Base-by-base conservation (phyloP, 2,113 vertebrate species). In the Melanostigma gelatinosum region DNA sequence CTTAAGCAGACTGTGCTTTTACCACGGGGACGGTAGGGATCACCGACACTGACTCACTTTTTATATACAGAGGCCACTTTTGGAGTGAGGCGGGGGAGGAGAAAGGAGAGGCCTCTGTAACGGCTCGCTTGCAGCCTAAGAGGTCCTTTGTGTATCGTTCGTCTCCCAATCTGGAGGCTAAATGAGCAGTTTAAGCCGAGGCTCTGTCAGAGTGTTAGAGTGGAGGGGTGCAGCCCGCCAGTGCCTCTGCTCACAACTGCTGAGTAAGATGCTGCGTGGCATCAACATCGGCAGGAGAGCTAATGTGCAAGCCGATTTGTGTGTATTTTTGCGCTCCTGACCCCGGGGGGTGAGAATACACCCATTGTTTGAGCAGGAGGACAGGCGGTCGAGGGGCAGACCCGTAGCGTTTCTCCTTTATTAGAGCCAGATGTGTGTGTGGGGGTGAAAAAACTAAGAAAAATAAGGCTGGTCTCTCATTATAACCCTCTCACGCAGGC, bases 361-460 rank as follows among this genome's bases (percentile, higher is more conserved):
- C 8, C 62, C 64, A 72, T 87, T 92, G 85, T 87, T 84, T 82
- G 48, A 77, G 57, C 55, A 27, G 68, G 68, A 60, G 75, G 46
- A 60, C 18, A 18, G 16, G 50, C 4, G 36, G 38, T 38, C 0
- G 1, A 6, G 24, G 22, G 79, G 72, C 74, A 80, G 57, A 22
- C 63, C 58, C 12, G 61, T 22, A 79, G 85, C 66, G 63, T 52
- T 69, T n/a, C 50, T 71, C 42, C 36, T 83, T 63, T 73, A 88
- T 90, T 75, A 85, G 32, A 89, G 54, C 76, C 86, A 92, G 84
- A 89, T 91, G 87, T 89, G 29, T 54, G 50, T 71, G 61, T 38
- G n/a, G 4, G 34, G 38, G 24, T 36, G 24, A 57, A 10, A 44
- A 69, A 65, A 32, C 46, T 46, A 29, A 44, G 5, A 5, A 68